A percentile compares a stretch with the other conserved stretches of the same genome.
Evolutionary conservation across 2,113 vertebrate genomes (phyloP).

Genomic region (Silurus meridionalis): DNA sequence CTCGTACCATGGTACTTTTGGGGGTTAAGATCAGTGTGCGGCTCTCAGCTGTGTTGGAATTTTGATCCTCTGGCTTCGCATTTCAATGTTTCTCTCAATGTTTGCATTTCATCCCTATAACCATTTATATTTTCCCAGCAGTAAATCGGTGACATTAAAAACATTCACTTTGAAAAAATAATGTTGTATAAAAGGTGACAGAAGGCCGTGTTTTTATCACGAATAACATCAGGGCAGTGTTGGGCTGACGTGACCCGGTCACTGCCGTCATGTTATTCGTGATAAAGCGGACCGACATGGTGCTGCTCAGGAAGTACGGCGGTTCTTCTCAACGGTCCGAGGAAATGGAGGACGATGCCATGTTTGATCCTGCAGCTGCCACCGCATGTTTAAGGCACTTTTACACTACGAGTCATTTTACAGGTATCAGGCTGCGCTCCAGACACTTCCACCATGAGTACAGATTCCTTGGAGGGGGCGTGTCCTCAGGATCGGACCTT

Average conservation of each 20-base stretch:
- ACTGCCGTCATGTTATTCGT: background rate
- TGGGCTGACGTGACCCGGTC: no score
- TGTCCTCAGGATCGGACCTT: slow-evolving; percentile 73
- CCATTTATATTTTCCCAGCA: background rate
- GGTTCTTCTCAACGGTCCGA: background rate
- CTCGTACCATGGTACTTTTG: background rate
- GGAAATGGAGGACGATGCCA: no score
- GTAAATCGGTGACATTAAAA: background rate
- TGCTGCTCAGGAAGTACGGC: background rate
- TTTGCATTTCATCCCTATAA: background rate
- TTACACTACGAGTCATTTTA: background rate
- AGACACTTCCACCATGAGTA: background rate
- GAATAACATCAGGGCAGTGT: background rate
- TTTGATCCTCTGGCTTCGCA: background rate
- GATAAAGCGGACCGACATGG: background rate
- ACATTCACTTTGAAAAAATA: background rate
- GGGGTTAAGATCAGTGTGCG: no score
- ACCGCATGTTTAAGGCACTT: background rate
- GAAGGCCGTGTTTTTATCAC: background rate
- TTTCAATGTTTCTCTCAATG: no score
- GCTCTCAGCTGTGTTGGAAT: no score
- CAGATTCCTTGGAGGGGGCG: background rate
- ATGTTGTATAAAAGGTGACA: background rate
- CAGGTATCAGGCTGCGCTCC: no score
- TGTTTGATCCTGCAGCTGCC: slow-evolving; percentile 2